Percentiles rank a stretch among this genome's conserved stretches.
Evolutionary conservation across 2,888 invertebrate genomes (phyloP).

Genomic region (Candidula unifasciata): DNA sequence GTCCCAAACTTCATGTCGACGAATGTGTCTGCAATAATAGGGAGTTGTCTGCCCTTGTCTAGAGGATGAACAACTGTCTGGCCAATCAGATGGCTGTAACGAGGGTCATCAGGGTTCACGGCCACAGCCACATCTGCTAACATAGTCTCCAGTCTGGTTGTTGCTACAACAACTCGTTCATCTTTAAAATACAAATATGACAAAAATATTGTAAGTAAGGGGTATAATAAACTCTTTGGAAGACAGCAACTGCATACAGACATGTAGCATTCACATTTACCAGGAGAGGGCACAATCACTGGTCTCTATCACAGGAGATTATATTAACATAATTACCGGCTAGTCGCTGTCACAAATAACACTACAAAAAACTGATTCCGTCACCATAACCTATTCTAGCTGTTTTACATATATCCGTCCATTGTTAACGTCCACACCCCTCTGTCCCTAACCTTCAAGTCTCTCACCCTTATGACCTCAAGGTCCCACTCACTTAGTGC

Average conservation of each 20-base stretch:
- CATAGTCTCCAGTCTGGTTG: conserved; percentile 99
- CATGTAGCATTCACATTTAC: background rate
- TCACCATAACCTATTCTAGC: no score
- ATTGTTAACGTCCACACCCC: no score
- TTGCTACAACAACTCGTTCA: conserved; percentile 92
- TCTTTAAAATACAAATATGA: conserved; percentile 69
- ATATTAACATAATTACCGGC: no score
- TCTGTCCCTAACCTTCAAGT: no score
- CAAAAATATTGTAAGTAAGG: no score
- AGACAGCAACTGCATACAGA: background rate
- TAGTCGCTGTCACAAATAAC: no score
- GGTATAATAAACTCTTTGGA: no score
- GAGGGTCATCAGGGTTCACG: conserved; percentile 92
- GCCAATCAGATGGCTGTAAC: conserved; percentile 89
- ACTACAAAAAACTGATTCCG: no score
- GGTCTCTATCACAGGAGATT: no score
- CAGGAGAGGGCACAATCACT: background rate
- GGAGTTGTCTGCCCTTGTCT: conserved; percentile 84
- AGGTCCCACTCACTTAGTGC: no score
- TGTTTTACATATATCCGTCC: no score
- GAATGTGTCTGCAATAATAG: conserved; percentile 93
- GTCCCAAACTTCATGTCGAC: conserved; percentile 98
- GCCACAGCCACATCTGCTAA: conserved; percentile 97
- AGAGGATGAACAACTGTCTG: conserved; percentile 93
- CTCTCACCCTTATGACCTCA: no score